A percentile compares a stretch with the other conserved stretches of the same genome.
Evolutionary conservation across 1,140 invertebrate genomes (phyloP).

Genomic region (Drosophila pectinifera): DNA sequence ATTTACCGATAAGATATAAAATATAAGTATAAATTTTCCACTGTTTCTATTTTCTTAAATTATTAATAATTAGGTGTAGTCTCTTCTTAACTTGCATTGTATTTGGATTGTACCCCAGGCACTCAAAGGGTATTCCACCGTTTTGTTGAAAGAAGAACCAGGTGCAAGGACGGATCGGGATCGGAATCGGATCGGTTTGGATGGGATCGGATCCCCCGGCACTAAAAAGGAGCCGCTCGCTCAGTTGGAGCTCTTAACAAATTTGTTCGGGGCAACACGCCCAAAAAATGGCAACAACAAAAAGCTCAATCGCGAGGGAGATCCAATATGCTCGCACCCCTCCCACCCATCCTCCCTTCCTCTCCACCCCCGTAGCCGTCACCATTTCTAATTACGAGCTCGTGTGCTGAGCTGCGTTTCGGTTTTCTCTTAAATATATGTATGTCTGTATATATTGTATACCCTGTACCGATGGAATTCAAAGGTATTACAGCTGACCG

Average conservation of each 20-base stretch:
- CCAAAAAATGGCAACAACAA: conserved; percentile 51
- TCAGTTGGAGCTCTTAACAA: conserved; percentile 84
- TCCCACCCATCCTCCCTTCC: conserved; percentile 1
- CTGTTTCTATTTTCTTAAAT: no score
- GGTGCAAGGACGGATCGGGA: conserved; percentile 64
- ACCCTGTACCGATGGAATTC: no score
- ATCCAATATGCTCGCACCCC: conserved; percentile 35
- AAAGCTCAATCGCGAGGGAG: conserved; percentile 28
- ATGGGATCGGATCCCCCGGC: conserved; percentile 20
- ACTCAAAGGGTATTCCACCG: conserved; percentile 6
- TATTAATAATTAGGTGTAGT: no score
- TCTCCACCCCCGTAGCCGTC: conserved; percentile 11
- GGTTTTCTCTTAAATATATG: conserved; percentile 20
- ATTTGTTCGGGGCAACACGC: conserved; percentile 84
- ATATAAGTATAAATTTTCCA: no score
- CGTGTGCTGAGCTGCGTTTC: conserved; percentile 65
- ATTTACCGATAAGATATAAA: no score
- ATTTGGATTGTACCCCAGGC: neutral
- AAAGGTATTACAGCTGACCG: neutral
- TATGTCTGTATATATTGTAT: neutral
- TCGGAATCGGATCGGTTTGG: neutral
- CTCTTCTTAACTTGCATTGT: no score
- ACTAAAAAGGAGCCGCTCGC: conserved; percentile 83
- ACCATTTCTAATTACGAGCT: conserved; percentile 76
- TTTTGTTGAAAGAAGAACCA: conserved; percentile 17